A percentile compares a stretch with the other conserved stretches of the same genome.
These are phyloP conservation scores for Threskiornis aethiopicus DNA, from an alignment of 2,797 vertebrate genomes.

Conservation along the genomic window DNA sequence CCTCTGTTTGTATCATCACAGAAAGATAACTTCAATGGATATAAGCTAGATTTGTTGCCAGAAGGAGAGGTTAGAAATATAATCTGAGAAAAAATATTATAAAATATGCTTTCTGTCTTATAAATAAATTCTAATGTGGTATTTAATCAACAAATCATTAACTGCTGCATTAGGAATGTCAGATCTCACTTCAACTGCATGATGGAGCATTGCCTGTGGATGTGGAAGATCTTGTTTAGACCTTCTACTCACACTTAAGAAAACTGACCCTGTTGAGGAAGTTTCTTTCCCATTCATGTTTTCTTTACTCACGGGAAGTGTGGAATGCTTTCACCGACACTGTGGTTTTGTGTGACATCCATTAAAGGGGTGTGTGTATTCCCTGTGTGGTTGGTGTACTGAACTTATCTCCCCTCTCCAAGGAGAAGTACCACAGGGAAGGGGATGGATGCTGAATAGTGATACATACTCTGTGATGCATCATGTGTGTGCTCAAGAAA, in stretches of 20 bases:
- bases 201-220: neutral
- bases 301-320: neutral
- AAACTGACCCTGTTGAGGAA: neutral
- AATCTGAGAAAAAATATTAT: constrained; percentile 3
- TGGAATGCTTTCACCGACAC: neutral
- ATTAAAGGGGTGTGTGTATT: constrained; percentile 5
- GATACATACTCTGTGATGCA: neutral
- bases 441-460: neutral
- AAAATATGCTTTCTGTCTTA: constrained; percentile 33
- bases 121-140: constrained; percentile 46
- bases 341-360: constrained; percentile 1
- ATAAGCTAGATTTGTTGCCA: neutral
- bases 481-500: constrained; percentile 8
- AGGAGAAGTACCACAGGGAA: neutral
- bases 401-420: neutral
- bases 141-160: constrained; percentile 43
- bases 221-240: neutral
- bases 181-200: constrained; percentile 2
- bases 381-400: neutral
- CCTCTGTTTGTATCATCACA: neutral
- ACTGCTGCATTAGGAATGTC: constrained; percentile 12
- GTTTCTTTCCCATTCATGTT: neutral
- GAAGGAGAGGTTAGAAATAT: neutral
- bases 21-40: neutral
- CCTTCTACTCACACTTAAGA: neutral